Conservation (phyloP, 2,888 invertebrate species). For the Hirtodrosophila trivittata region DNA sequence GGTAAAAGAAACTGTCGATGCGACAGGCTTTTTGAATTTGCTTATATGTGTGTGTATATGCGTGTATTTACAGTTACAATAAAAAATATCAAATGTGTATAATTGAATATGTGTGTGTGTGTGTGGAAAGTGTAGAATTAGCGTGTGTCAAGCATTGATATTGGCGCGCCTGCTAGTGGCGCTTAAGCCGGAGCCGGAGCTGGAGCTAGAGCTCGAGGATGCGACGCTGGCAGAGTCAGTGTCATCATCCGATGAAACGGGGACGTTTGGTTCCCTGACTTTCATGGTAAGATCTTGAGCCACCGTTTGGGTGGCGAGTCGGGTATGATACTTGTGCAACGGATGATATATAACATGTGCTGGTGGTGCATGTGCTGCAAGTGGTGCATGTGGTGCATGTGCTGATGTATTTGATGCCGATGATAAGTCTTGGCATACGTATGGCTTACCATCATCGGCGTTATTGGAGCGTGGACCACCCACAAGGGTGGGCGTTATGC, state of each 20-base stretch:
- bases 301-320: slow-evolving; percentile 58
- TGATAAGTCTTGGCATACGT: slow-evolving; percentile 50
- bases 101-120: slow-evolving; percentile 31
- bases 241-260: slow-evolving; percentile 29
- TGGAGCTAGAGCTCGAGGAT: slow-evolving; percentile 39
- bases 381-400: slow-evolving; percentile 23
- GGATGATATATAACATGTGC: slow-evolving; percentile 37
- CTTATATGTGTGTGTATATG: slow-evolving; percentile 12
- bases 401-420: slow-evolving; percentile 15
- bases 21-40: slow-evolving; percentile 1
- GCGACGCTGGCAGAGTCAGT: slow-evolving; percentile 37
- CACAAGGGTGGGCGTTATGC: slow-evolving; percentile 60
- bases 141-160: slow-evolving; percentile 17
- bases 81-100: background rate
- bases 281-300: slow-evolving; percentile 70
- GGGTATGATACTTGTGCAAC: slow-evolving; percentile 42
- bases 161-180: slow-evolving; percentile 5
- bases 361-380: slow-evolving; percentile 32
- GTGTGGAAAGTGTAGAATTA: slow-evolving; percentile 5
- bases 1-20: slow-evolving; percentile 3
- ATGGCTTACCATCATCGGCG: slow-evolving; percentile 71
- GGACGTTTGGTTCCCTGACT: slow-evolving; percentile 14
- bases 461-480: slow-evolving; percentile 55
- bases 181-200: background rate
- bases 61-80: slow-evolving; percentile 8